Evolutionary conservation across 2,113 vertebrate species (phyloP), one percentile per base, ranked within the genome.

Genomic region (Crypturellus undulatus): DNA sequence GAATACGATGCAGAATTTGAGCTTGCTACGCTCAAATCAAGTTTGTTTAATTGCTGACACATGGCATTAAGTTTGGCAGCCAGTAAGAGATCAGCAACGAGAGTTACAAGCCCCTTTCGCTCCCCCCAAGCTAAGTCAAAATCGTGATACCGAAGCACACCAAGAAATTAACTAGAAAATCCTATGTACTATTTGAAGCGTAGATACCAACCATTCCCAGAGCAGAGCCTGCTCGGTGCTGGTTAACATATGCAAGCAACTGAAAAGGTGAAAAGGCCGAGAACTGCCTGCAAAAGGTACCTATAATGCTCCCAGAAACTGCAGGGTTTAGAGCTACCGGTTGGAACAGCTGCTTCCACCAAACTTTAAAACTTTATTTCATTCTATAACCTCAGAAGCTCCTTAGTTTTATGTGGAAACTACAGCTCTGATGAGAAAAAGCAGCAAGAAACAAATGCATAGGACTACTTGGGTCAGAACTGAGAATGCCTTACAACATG

Each of bases 121-220:
- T 28, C 11, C 19, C 6, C 6, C 9, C 0, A 21, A 58, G 32
- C 22, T 14, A 51, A 49, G 13, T 62, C 22, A 72, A 72, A 83
- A 38, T 6, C 17, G 7, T 1, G 4, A 76, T 47, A 69, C 12
- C 21, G 28, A 75, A 82, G 51, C 1, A 1, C 32, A 87, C 28
- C 25, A 13, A 59, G 51, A 84, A 84, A 24, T 32, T 24, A 51
- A 68, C 14, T 19, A 25, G 59, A 64, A 85, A 77, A 7, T 18
- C 70, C 17, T 43, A 16, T 0, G 0, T 17, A 17, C 22, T 43
- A 58, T 30, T 32, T 25, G 43, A 19, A 65, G 71, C 7, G 4
- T 0, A 68, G 12, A 21, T n/a, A 68, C 14, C 0, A 49, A 49
- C 26, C 11, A 10, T 22, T 77, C 34, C 26, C 19, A 36, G 36